These are phyloP conservation scores for Scaptomyza cyrtandrae DNA, from an alignment of 2,888 invertebrate species.

Conservation along the genomic window DNA sequence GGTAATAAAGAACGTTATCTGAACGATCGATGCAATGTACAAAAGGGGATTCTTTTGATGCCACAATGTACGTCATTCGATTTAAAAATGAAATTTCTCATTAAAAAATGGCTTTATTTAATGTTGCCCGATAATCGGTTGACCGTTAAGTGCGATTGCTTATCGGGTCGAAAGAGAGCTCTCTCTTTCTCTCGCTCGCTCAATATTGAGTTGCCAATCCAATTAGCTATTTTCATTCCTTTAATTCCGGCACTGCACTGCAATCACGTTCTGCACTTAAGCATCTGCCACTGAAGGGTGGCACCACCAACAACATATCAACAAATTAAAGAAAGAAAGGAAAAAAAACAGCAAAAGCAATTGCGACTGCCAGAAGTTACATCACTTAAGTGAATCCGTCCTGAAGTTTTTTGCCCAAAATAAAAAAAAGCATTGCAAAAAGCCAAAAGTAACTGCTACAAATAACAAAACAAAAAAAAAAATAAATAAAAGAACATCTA, in stretches of 20 bases:
- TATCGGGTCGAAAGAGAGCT: not conserved
- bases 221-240: constrained; percentile 42
- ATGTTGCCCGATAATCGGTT: not conserved
- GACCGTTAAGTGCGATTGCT: constrained; percentile 1
- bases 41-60: not conserved
- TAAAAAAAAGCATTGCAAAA: constrained; percentile 10
- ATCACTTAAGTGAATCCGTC: constrained; percentile 42
- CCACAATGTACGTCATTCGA: not conserved
- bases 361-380: constrained; percentile 29
- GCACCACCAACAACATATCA: not conserved
- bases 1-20: too few relatives aligned
- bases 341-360: not conserved
- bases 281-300: constrained; percentile 16
- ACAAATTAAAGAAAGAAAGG: not conserved
- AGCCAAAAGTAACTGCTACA: too few relatives aligned
- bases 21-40: too few relatives aligned
- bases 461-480: not conserved
- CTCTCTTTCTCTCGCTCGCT: too few relatives aligned
- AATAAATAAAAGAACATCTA: constrained; percentile 8
- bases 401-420: constrained; percentile 37
- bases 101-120: not conserved
- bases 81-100: not conserved
- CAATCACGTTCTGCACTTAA: constrained; percentile 53
- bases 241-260: constrained; percentile 6
- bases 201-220: constrained; percentile 31